Evolutionary conservation across 1,140 invertebrate genomes (phyloP), one percentile per base, ranked within the genome.

Genomic region (Wiebesia pumilae): DNA sequence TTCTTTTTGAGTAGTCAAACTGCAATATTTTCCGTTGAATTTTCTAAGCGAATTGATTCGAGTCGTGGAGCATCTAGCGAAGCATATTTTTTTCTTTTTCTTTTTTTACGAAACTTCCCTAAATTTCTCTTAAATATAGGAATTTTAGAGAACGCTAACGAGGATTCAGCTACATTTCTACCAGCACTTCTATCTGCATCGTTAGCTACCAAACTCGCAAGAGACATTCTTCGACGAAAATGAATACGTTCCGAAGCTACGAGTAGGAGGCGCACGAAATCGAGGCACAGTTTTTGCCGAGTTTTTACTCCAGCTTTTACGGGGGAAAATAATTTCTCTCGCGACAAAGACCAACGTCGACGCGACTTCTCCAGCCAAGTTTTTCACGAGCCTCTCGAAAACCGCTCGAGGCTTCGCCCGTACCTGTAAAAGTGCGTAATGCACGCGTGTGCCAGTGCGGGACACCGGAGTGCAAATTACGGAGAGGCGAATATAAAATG

Each of bases 371-470:
- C 4, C n/a, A 30, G 30, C 12, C 40, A 54, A 58, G 21, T 35
- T 58, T 78, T 83, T 82, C 75, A 83, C 69, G 81, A 83, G 81
- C 81, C 12, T 51, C 69, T 73, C 47, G n/a, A 47, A 51, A 71
- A 69, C 10, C 43, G 24, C 43, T 21, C 33, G 30, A 19, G 14
- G 30, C 30, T 27, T 62, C 24, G 58, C 58, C 1, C 54, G 10
- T 58, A 33, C n/a, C 51, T 35, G 71, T 75, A 58, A 75, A 83
- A 83, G 58, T 73, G 30, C 51, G 38, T 33, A 33, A 71, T 51
- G 40, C 40, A 33, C 12, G 58, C 35, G 19, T 35, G 43, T 21
- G 62, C 19, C 10, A 1, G 3, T 21, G 62, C n/a, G 27, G 27
- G 62, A 3, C 62, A n/a, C 12, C 62, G 62, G 58, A 62, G 58